Conservation (phyloP, 1,140 invertebrate species). For the Anoplophora glabripennis region DNA sequence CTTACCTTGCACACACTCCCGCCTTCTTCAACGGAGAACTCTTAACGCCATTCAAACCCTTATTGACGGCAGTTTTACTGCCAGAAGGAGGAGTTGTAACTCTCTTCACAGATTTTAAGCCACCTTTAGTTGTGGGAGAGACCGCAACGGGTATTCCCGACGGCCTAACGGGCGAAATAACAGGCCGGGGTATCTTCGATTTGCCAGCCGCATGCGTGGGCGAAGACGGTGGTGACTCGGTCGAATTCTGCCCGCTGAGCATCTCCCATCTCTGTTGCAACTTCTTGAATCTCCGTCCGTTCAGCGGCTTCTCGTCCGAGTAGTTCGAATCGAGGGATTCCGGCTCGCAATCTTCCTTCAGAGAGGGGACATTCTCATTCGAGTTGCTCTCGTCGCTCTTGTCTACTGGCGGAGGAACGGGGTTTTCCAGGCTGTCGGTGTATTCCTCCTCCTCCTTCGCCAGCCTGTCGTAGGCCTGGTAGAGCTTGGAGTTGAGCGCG, state of each 20-base stretch:
- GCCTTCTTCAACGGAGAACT: conserved; percentile 25
- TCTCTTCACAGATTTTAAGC: conserved; percentile 31
- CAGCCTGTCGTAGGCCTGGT: conserved; percentile 67
- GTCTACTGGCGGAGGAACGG: neutral
- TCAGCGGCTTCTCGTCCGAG: conserved; percentile 47
- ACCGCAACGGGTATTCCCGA: conserved; percentile 46
- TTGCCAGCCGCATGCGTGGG: conserved; percentile 52
- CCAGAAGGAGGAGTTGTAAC: conserved; percentile 17
- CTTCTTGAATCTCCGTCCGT: conserved; percentile 63
- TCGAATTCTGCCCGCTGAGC: conserved; percentile 57
- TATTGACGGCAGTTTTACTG: neutral
- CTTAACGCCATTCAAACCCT: conserved; percentile 14
- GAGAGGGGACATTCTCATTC: conserved; percentile 34
- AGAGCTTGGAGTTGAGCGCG: conserved; percentile 66
- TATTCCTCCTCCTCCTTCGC: conserved; percentile 68
- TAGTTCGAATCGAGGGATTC: conserved; percentile 45
- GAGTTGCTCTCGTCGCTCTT: conserved; percentile 15
- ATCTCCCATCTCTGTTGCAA: conserved; percentile 86
- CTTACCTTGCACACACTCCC: conserved; percentile 20
- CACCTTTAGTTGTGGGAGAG: conserved; percentile 23
- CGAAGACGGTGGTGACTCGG: conserved; percentile 49
- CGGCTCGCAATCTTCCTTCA: conserved; percentile 41
- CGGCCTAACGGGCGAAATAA: conserved; percentile 59
- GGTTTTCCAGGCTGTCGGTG: conserved; percentile 64
- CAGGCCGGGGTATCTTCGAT: conserved; percentile 69